phyloP scores from a whole-genome alignment of 2,888 invertebrate species.

The Agrilus mali region DNA sequence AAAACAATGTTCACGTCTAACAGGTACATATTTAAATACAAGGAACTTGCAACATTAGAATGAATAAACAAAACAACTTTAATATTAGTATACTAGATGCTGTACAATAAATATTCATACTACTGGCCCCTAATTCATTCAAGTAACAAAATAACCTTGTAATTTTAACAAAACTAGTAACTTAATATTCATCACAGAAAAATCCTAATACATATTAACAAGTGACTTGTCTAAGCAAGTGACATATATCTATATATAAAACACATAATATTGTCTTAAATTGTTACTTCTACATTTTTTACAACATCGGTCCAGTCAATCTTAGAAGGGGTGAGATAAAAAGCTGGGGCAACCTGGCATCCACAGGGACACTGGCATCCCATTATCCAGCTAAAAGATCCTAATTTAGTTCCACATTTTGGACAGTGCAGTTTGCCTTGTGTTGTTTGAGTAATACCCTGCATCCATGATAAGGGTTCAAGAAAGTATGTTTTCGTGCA shows the following conservation, averaged over 20 bases:
- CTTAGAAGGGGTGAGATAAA: constrained; percentile 82
- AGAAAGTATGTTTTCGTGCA: constrained; percentile 73
- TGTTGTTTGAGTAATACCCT: constrained; percentile 49
- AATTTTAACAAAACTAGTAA: no score
- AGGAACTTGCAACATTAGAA: no score
- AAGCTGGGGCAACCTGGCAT: constrained; percentile 78
- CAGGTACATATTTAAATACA: no score
- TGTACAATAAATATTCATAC: no score
- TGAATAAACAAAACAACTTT: no score
- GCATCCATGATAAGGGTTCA: constrained; percentile 87
- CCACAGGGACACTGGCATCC: constrained; percentile 87
- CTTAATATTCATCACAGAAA: no score
- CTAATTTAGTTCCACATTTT: constrained; percentile 72
- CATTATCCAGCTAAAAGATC: constrained; percentile 85
- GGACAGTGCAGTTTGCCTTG: constrained; percentile 81
- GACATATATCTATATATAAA: background rate
- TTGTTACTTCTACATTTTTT: constrained; percentile 62
- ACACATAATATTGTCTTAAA: constrained; percentile 10
- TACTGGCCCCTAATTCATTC: no score
- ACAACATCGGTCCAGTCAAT: constrained; percentile 83
- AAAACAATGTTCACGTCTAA: no score
- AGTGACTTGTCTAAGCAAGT: no score
- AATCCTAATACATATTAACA: no score
- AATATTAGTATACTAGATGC: no score
- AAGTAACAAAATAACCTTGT: no score